A percentile compares a stretch with the other conserved stretches of the same genome.
Conservation (phyloP, 2,888 invertebrate genomes). For the Branchinecta sandiegonensis region DNA sequence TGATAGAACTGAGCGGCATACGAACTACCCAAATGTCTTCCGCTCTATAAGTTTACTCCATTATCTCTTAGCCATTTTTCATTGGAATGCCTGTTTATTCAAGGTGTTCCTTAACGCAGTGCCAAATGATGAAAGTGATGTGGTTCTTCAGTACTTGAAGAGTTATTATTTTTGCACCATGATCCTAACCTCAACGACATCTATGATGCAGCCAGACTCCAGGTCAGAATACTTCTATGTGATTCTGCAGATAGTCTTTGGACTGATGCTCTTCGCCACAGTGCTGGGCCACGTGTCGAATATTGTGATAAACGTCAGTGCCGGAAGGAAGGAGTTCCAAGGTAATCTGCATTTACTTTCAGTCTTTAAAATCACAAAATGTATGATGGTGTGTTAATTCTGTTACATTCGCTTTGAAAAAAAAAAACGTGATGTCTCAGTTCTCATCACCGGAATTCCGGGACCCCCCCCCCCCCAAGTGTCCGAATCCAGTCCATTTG, state of each 20-base stretch:
- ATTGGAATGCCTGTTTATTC: constrained; percentile 98
- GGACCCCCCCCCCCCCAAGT: too few relatives aligned
- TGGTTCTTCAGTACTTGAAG: constrained; percentile 86
- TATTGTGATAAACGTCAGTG: constrained; percentile 93
- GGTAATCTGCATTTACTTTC: constrained; percentile 44
- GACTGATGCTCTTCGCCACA: constrained; percentile 84
- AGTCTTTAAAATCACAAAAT: neutral
- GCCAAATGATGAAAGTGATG: constrained; percentile 46
- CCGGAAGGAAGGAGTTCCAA: constrained; percentile 95
- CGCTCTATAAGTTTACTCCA: constrained; percentile 80
- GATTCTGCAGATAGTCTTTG: constrained; percentile 84
- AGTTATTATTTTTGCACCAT: constrained; percentile 97
- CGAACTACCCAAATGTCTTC: constrained; percentile 96
- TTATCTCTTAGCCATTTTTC: constrained; percentile 93
- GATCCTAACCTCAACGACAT: constrained; percentile 88
- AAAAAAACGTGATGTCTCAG: neutral
- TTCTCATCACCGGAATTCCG: neutral
- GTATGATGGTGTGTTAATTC: too few relatives aligned
- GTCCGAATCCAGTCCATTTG: too few relatives aligned
- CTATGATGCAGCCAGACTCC: constrained; percentile 74
- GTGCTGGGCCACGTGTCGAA: constrained; percentile 95
- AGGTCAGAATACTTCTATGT: constrained; percentile 91
- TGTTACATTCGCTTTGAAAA: neutral
- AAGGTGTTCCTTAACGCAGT: constrained; percentile 91
- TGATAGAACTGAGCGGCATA: constrained; percentile 94